phyloP scores from a whole-genome alignment of 2,113 vertebrate genomes.

The Heterocephalus glaber region DNA sequence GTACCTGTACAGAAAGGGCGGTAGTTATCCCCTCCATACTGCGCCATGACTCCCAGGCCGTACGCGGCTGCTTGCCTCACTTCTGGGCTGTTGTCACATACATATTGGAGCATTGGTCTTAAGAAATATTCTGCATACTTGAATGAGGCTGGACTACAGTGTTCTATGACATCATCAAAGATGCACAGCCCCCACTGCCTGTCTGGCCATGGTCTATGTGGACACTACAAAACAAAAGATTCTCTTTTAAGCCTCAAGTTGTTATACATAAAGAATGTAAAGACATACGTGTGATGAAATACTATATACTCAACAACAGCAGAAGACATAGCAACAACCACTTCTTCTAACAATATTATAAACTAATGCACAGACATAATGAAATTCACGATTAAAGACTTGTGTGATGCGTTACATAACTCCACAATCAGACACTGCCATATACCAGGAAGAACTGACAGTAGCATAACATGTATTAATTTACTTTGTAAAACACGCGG shows the following conservation, averaged over 20 bases:
- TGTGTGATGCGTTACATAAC: neutral
- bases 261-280: neutral
- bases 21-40: slow-evolving; percentile 96
- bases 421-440: neutral
- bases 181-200: slow-evolving; percentile 99
- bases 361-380: neutral
- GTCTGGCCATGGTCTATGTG: slow-evolving; percentile 97
- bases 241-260: neutral
- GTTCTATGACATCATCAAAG: slow-evolving; percentile 97
- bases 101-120: slow-evolving; percentile 93
- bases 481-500: neutral
- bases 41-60: slow-evolving; percentile 97
- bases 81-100: slow-evolving; percentile 95
- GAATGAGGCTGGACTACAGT: slow-evolving; percentile 98
- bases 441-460: neutral
- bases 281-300: neutral
- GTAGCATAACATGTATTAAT: neutral
- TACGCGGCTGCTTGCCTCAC: slow-evolving; percentile 97
- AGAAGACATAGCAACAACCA: neutral
- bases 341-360: neutral
- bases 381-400: neutral
- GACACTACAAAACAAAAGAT: slow-evolving; percentile 88
- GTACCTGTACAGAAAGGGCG: slow-evolving; percentile 96
- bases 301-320: neutral
- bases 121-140: slow-evolving; percentile 97